Conservation (phyloP, 2,797 vertebrate genomes). For the Paedocypris micromegethes region DNA sequence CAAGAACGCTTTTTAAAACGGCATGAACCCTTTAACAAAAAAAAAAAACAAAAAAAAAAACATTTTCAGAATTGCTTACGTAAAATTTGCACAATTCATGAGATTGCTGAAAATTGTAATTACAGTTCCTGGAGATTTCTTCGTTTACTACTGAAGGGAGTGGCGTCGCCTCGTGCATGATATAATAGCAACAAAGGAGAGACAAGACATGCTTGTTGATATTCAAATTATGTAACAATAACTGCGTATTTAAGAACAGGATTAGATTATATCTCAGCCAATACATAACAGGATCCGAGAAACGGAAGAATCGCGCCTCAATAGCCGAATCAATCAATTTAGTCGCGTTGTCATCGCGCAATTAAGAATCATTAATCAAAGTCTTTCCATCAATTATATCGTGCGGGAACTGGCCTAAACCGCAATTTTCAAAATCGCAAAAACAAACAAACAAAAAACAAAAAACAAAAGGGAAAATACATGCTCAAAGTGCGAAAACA, state of each 20-base stretch:
- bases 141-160: constrained; percentile 25
- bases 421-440: too few species aligned
- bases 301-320: background rate
- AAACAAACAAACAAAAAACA: too few species aligned
- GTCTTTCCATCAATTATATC: constrained; percentile 6
- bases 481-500: constrained; percentile 45
- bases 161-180: constrained; percentile 24
- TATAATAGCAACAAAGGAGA: constrained; percentile 2
- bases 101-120: too few species aligned
- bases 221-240: background rate
- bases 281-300: constrained; percentile 7
- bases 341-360: constrained; percentile 7
- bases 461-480: constrained; percentile 49
- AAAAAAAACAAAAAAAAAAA: too few species aligned
- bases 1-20: too few species aligned
- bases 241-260: background rate
- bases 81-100: too few species aligned
- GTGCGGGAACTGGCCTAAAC: constrained; percentile 13
- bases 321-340: background rate
- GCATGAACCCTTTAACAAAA: too few species aligned
- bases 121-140: too few species aligned
- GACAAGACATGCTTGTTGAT: background rate
- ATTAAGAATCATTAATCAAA: background rate
- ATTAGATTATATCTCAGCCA: background rate
- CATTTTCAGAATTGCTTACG: too few species aligned